Evolutionary conservation across 1,140 invertebrate genomes (phyloP).

Genomic region (Carposina sasakii): DNA sequence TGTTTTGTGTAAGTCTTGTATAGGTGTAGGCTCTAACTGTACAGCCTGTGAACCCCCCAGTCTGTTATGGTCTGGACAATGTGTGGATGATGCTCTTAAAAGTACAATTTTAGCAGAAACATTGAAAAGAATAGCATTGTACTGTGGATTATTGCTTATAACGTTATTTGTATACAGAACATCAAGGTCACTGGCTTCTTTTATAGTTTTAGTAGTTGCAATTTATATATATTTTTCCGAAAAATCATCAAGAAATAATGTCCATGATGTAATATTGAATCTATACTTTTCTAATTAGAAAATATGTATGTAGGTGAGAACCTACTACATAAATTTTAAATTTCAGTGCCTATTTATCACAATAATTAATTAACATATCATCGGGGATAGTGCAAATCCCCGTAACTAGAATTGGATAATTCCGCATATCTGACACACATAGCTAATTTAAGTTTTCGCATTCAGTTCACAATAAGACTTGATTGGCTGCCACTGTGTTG

Average conservation of each 20-base stretch:
- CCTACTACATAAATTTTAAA: too few species aligned
- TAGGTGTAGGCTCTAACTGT: slow-evolving; percentile 84
- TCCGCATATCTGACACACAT: too few species aligned
- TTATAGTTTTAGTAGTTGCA: slow-evolving; percentile 33
- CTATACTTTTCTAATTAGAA: too few species aligned
- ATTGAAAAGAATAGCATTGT: slow-evolving; percentile 32
- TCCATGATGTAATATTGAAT: slow-evolving; percentile 23
- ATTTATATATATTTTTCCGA: slow-evolving; percentile 46
- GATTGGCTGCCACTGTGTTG: too few species aligned
- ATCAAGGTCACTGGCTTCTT: slow-evolving; percentile 35
- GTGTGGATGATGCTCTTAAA: slow-evolving; percentile 38
- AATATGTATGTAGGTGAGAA: too few species aligned
- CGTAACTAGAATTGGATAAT: too few species aligned
- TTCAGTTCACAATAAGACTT: too few species aligned
- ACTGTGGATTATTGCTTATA: slow-evolving; percentile 38
- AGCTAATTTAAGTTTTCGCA: too few species aligned
- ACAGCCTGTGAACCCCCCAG: slow-evolving; percentile 38
- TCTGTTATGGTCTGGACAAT: slow-evolving; percentile 41
- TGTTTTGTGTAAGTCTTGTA: slow-evolving; percentile 86
- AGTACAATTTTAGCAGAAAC: slow-evolving; percentile 27
- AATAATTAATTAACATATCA: too few species aligned
- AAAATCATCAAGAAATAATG: slow-evolving; percentile 27
- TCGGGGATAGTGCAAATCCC: too few species aligned
- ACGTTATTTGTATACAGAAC: slow-evolving; percentile 34
- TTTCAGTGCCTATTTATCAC: too few species aligned